Conservation (phyloP, 1,140 invertebrate species). For the Bradysia coprophila region DNA sequence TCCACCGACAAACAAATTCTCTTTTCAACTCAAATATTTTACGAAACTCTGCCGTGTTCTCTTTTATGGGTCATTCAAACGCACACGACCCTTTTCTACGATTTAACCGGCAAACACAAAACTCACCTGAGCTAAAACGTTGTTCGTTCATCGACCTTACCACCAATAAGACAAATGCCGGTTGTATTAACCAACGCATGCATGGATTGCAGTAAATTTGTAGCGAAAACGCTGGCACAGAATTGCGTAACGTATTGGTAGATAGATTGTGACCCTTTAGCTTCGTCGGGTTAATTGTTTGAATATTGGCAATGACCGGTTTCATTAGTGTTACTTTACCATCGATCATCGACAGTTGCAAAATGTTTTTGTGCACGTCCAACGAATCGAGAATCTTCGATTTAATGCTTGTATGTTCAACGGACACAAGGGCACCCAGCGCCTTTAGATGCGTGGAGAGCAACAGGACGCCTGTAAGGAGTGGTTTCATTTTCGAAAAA, state of each 20-base stretch:
- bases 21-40: no score
- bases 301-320: slow-evolving; percentile 17
- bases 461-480: slow-evolving; percentile 35
- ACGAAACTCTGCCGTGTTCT: no score
- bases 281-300: slow-evolving; percentile 25
- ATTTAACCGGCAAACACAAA: no score
- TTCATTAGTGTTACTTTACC: slow-evolving; percentile 10
- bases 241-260: slow-evolving; percentile 40
- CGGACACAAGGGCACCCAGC: slow-evolving; percentile 32
- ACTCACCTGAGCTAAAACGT: no score
- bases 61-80: no score
- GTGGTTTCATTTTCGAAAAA: slow-evolving; percentile 7
- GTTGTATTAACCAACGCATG: slow-evolving; percentile 41
- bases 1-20: no score
- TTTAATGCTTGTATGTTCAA: slow-evolving; percentile 23
- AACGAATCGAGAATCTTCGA: slow-evolving; percentile 11
- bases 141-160: no score
- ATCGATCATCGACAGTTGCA: slow-evolving; percentile 10
- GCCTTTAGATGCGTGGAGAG: slow-evolving; percentile 30
- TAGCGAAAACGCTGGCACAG: slow-evolving; percentile 45
- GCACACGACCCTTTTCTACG: no score
- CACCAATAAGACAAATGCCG: slow-evolving; percentile 31
- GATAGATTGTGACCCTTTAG: slow-evolving; percentile 40
- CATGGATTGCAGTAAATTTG: slow-evolving; percentile 54
- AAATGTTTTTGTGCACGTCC: slow-evolving; percentile 19